Evolutionary conservation across 2,888 invertebrate species (phyloP), one percentile per base, ranked within the genome.

Genomic region (Microctonus aethiopoides): DNA sequence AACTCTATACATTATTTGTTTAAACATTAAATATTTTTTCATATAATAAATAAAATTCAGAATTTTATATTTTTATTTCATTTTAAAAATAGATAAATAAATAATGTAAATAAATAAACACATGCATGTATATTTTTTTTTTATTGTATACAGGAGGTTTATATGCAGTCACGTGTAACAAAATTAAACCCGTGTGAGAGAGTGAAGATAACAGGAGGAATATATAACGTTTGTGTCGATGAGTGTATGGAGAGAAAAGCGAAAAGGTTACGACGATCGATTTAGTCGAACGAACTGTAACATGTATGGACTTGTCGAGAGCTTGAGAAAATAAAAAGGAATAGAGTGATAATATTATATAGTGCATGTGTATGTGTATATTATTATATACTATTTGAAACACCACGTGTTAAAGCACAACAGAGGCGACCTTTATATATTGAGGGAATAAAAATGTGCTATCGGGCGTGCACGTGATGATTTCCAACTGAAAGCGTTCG

Each of bases 281-380:
- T 54, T 54, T 24, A 52, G 56, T 32, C 41, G 34, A 46, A 54
- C 41, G 29, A 59, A 67, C 26, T 57, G 59, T n/a, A 46, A n/a
- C n/a, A n/a, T n/a, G n/a, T n/a, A n/a, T 57, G 32, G 57, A n/a
- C 16, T 57, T 2, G 4, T 56, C n/a, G 5, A 16, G 20, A 16
- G 46, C 46, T 41, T 29, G 57, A 41, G 26, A 60, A 70, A 59
- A 67, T 57, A 52, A 64, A 39, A 67, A 54, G 72, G 70, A 72
- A 67, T 68, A 70, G 60, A 54, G 34, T 41, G 32, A 52, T 32
- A 46, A 67, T 52, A 34, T 9, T 34, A 59, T 22, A 59, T 34
- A 59, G 20, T 59, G 13, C 32, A 34, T 32, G 26, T 54, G 26
- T 46, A 46, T 46, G 7, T 16, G 6, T 41, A 41, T 41, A 16